Evolutionary conservation across 2,113 vertebrate genomes (phyloP), one percentile per base, ranked within the genome.

Genomic region (Oceanites oceanicus): DNA sequence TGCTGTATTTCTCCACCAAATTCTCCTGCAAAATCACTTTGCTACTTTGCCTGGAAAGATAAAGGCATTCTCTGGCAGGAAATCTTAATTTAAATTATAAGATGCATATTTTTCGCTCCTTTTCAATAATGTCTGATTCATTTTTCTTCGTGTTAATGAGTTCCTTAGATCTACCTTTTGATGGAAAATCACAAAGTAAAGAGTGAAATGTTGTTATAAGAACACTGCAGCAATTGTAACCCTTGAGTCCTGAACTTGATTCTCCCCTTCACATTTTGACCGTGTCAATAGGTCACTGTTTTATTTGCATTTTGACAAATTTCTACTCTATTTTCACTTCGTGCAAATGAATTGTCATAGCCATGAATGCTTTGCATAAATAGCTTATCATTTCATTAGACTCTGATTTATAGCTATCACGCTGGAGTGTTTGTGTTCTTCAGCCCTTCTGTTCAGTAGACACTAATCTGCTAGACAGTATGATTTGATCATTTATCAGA

Each of bases 1-100:
- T 89, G 55, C 53, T 3, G 10, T 90, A 90, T 94, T 97, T 97
- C 91, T 91, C 70, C 76, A 65, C 95, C 96, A 90, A 79, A 90
- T 90, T 87, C 49, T 81, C 53, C 44, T 87, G 26, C 84, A 94
- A 76, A 91, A 96, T 82, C 13, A 0, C 63, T 94, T 88, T 92
- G 55, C 82, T 94, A 4, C 52, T 96, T 91, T 91, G 79, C 79
- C 72, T 88, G 65, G 36, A 56, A 92, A 96, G 82, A 92, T 94
- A 87, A 93, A 92, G 78, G 38, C 34, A 19, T 88, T 90, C 55
- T 88, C 53, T 0, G 2, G 62, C 42, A 93, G 67, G 70, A 93
- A 88, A 92, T 90, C 71, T 77, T 90, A 88, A 80, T 88, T 95
- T 78, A 82, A 79, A 88, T 93, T 88, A 42, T 36, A 90, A 82